Conservation (phyloP, 2,888 invertebrate species). For the Flexamia atlantica region DNA sequence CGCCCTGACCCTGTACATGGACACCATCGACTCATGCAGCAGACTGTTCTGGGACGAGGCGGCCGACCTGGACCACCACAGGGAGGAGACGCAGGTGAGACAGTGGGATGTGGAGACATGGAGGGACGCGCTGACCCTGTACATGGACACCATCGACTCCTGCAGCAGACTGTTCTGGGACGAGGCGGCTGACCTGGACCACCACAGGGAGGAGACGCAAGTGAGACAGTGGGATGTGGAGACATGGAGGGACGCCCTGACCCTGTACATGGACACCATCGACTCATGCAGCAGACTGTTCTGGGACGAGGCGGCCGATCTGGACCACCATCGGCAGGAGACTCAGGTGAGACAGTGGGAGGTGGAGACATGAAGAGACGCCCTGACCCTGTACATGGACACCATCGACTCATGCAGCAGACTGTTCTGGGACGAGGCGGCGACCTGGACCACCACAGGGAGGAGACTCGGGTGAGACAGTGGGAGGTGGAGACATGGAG, state of each 20-base stretch:
- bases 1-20: neutral
- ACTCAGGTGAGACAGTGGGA: no score
- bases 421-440: neutral
- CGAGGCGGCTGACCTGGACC: neutral
- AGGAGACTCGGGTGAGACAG: no score
- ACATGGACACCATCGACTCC: neutral
- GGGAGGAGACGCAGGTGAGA: neutral
- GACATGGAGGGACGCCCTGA: neutral
- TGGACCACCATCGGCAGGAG: neutral
- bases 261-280: neutral
- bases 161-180: neutral
- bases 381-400: neutral
- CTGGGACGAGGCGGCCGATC: neutral
- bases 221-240: no score
- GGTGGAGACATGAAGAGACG: no score
- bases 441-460: neutral
- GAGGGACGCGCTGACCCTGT: neutral
- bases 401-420: neutral
- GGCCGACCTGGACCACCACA: neutral
- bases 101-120: no score
- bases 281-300: neutral
- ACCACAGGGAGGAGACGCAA: neutral
- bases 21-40: neutral
- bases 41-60: neutral
- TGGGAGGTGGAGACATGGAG: no score